Evolutionary conservation across 1,140 invertebrate genomes (phyloP), one percentile per base, ranked within the genome.

Genomic region (Drosophila melanica): DNA sequence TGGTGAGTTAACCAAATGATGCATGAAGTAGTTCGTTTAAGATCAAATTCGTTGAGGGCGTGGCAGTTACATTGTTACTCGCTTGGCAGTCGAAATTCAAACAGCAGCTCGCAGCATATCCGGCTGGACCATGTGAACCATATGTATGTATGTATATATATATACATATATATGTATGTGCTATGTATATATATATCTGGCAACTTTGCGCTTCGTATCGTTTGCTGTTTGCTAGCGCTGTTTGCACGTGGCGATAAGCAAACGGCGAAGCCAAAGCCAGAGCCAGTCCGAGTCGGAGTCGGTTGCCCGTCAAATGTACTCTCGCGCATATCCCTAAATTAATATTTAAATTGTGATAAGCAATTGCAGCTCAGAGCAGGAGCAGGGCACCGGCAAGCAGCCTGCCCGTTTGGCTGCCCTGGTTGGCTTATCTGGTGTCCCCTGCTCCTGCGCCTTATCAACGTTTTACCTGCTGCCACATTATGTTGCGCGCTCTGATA

Each of bases 341-440:
- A 87, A 87, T 87, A 87, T 87, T 87, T 87, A 87, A 87, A 89
- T 78, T 79, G 53, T 73, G 82, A 87, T 87, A 89, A 77, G 66
- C 44, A 12, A 9, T 9, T 45, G 54, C 67, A 45, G 58, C 59
- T 57, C 69, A 4, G 23, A 27, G 23, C 23, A 86, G 74, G 77
- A 85, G 74, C 60, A 33, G 30, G 74, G 55, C 75, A 76, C 54
- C 65, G 18, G 18, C 54, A 47, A 27, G n/a, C 59, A 54, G 42
- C 45, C 50, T 41, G 45, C 23, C 23, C 23, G 23, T 23, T 23
- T 23, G 35, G n/a, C 27, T 35, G 48, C 48, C 23, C n/a, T 20
- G 48, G 2, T 44, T 47, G 33, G 45, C 68, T 79, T 87, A 79
- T 84, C 81, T 81, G 70, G 35, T 62, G 42, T 48, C 44, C 14